These are phyloP conservation scores for Pristis pectinata DNA, from an alignment of 2,797 vertebrate genomes.

Conservation along the genomic window DNA sequence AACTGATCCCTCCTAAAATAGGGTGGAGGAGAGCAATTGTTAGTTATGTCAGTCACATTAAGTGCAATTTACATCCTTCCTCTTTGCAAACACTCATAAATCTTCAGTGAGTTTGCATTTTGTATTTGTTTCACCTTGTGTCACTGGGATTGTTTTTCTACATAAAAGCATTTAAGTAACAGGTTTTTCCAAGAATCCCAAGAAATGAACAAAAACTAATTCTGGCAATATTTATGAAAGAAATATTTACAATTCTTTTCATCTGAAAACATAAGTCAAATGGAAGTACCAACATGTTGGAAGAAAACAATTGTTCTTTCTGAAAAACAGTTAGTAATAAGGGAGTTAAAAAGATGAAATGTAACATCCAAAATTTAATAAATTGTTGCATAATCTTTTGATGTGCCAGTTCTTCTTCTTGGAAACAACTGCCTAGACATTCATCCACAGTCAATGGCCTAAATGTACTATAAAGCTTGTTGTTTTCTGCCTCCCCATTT, in stretches of 20 bases:
- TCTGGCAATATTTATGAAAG: not conserved
- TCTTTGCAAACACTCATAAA: not conserved
- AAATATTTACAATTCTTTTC: not conserved
- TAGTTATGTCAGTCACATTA: not conserved
- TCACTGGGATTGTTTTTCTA: not conserved
- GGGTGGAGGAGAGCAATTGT: too few species aligned
- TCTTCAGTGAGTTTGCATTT: not conserved
- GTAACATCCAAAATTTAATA: not conserved
- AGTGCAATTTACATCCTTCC: not conserved
- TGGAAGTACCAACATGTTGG: not conserved
- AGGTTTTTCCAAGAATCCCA: not conserved
- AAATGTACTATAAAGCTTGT: too few species aligned
- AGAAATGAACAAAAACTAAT: not conserved
- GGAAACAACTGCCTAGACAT: too few species aligned
- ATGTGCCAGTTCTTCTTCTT: not conserved
- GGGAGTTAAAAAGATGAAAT: not conserved
- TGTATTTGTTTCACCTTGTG: not conserved
- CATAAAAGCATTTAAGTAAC: not conserved
- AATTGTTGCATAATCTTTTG: not conserved
- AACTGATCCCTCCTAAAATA: too few species aligned
- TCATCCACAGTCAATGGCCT: too few species aligned
- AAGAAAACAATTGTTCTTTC: not conserved
- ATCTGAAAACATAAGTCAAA: not conserved
- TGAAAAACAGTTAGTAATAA: not conserved
- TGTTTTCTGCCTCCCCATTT: too few species aligned